phyloP scores from a whole-genome alignment of 2,797 vertebrate species.

The Discoglossus pictus region DNA sequence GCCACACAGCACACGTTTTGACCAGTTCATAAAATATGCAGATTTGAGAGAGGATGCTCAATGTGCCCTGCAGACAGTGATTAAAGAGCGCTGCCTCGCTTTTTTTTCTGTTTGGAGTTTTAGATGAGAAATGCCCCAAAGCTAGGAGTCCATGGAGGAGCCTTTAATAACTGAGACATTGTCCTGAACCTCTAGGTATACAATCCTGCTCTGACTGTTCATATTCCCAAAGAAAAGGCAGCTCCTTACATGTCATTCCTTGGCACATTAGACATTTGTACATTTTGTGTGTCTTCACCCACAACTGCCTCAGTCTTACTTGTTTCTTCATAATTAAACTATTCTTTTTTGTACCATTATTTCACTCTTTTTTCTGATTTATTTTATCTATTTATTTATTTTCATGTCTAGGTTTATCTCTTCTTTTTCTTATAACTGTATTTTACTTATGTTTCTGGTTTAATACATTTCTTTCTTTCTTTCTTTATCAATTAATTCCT shows the following conservation, averaged over 20 bases:
- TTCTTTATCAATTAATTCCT: too few species aligned
- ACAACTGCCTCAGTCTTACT: too few species aligned
- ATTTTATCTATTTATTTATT: too few species aligned
- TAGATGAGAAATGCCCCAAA: conserved; percentile 60
- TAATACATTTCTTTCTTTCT: too few species aligned
- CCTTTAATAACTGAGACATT: conserved; percentile 57
- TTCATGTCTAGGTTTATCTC: too few species aligned
- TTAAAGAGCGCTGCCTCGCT: conserved; percentile 77
- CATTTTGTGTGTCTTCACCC: too few species aligned
- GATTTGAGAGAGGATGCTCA: conserved; percentile 82
- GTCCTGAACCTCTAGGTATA: conserved; percentile 47
- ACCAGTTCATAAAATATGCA: conserved; percentile 84
- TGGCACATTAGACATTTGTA: too few species aligned
- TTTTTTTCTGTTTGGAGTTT: conserved; percentile 66
- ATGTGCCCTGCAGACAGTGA: conserved; percentile 82
- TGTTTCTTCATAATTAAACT: too few species aligned
- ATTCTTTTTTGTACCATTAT: neutral
- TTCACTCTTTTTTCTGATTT: neutral
- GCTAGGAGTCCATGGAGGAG: conserved; percentile 46
- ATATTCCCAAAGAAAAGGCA: too few species aligned
- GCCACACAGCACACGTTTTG: conserved; percentile 69
- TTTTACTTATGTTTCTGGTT: too few species aligned
- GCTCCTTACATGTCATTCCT: too few species aligned
- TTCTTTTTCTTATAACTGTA: too few species aligned
- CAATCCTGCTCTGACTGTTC: conserved; percentile 36